Percentiles rank a stretch among this genome's conserved stretches.
Evolutionary conservation across 2,888 invertebrate genomes (phyloP).

Genomic region (Pherbina coryleti): DNA sequence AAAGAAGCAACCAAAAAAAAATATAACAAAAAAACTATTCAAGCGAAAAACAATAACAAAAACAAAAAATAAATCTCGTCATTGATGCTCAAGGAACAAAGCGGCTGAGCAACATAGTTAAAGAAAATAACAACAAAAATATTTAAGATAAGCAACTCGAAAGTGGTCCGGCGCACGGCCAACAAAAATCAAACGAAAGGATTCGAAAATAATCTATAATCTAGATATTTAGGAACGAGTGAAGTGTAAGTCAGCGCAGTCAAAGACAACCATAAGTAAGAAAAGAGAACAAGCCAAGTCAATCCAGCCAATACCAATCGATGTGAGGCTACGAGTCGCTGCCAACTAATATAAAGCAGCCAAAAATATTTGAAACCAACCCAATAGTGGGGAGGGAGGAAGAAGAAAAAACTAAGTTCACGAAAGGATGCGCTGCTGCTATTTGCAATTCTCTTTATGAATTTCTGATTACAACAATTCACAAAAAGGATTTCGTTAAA

Average conservation of each 20-base stretch:
- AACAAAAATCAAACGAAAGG: neutral
- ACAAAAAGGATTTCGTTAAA: neutral
- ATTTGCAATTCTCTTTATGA: constrained; percentile 32
- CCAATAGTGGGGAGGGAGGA: neutral
- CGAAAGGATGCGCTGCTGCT: neutral
- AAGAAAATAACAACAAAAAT: neutral
- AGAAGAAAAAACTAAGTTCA: neutral
- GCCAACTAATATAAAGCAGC: neutral
- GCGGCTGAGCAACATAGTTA: neutral
- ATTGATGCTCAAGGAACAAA: neutral
- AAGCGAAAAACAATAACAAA: neutral
- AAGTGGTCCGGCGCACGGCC: neutral
- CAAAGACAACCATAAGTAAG: neutral
- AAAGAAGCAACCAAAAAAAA: neutral
- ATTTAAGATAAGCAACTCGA: neutral
- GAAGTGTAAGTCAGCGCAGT: neutral
- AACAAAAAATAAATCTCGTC: neutral
- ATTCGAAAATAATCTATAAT: constrained; percentile 19
- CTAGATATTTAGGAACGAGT: neutral
- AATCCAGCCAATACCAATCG: neutral
- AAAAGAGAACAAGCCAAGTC: neutral
- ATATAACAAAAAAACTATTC: neutral
- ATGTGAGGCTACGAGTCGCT: neutral
- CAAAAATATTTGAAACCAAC: neutral
- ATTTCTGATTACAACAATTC: constrained; percentile 19